Evolutionary conservation across 2,888 invertebrate genomes (phyloP), one percentile per base, ranked within the genome.

Genomic region (Macaria notata): DNA sequence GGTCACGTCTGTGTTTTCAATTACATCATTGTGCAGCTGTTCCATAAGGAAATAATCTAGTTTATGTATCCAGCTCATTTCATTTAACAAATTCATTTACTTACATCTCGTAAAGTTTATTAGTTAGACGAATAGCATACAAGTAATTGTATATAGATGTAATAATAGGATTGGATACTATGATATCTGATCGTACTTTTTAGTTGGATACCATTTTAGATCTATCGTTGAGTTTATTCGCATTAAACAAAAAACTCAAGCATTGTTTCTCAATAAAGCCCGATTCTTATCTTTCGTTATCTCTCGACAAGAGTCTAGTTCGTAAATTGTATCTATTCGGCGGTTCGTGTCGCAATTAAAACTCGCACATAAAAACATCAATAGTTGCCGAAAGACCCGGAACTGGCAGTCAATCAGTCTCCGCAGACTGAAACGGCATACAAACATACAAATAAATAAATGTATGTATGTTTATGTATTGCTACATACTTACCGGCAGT

Each of bases 301-400:
- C 54, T 52, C 46, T 59, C 56, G 47, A 57, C 56, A 56, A 61
- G 42, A 52, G 48, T 29, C 19, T 41, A 46, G 38, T 62, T 53
- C 46, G 41, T 41, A 45, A 31, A 59, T 54, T 46, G 42, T 59
- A 50, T 62, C 53, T 60, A 51, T 61, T 61, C 59, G 50, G 56
- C 49, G 58, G 46, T 53, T 62, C 46, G 54, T 63, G 51, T 60
- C 58, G 59, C 66, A 71, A 71, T 59, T 68, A 65, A 63, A 61
- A 59, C 56, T 46, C 39, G 50, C 42, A 53, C 62, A 72, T 61
- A 76, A 77, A 73, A 74, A 79, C 74, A 73, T 77, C 73, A 78
- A 77, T 75, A 65, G 69, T 64, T 64, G 64, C 79, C 76, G 76
- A 73, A 64, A 74, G 78, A 84, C 83, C 83, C 84, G 84, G 86